Evolutionary conservation across 1,140 invertebrate species (phyloP).

Genomic region (Diplogasteroides magnus): DNA sequence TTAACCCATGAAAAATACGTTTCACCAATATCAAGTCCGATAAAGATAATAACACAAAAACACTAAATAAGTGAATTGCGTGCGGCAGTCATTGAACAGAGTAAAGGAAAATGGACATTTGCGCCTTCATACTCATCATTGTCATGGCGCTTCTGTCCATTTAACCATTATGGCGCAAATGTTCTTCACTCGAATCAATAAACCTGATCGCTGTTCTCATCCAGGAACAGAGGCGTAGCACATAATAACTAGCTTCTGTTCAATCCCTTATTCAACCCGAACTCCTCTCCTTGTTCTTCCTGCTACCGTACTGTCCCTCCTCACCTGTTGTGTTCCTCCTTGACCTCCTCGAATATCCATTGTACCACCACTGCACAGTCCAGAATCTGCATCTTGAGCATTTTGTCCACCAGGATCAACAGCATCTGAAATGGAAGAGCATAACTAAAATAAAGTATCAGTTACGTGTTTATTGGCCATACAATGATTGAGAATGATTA

Average conservation of each 20-base stretch:
- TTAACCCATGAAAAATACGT: too few species aligned
- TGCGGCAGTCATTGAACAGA: too few species aligned
- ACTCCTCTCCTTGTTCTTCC: not conserved
- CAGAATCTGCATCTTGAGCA: constrained; percentile 92
- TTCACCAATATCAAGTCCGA: too few species aligned
- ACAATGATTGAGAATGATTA: not conserved
- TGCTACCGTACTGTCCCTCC: too few species aligned
- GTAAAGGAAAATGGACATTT: too few species aligned
- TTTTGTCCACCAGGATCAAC: constrained; percentile 87
- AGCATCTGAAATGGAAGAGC: constrained; percentile 71
- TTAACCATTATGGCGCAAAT: too few species aligned
- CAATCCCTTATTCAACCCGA: not conserved
- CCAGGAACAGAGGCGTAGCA: not conserved
- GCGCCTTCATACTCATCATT: too few species aligned
- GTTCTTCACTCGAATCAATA: too few species aligned
- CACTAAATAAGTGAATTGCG: too few species aligned
- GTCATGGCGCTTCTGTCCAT: too few species aligned
- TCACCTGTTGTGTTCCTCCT: constrained; percentile 80
- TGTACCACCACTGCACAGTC: constrained; percentile 93
- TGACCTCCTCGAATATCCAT: constrained; percentile 98
- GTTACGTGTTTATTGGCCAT: not conserved
- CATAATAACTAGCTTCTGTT: not conserved
- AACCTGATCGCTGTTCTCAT: too few species aligned
- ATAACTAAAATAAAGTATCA: constrained; percentile 28
- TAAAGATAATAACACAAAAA: too few species aligned